phyloP scores from a whole-genome alignment of 1,140 invertebrate species.

The Brachionus manjavacas region DNA sequence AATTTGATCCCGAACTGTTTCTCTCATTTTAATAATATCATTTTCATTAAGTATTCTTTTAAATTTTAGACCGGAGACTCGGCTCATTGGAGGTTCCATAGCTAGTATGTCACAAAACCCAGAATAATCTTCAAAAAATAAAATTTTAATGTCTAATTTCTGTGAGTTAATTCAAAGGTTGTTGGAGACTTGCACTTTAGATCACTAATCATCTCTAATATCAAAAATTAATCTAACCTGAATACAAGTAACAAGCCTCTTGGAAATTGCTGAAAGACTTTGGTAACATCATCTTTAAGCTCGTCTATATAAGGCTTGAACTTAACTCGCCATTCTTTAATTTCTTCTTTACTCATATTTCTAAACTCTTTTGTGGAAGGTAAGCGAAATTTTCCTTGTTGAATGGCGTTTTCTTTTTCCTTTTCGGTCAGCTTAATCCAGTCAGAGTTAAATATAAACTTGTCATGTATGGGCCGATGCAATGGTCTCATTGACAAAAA shows the following conservation, averaged over 20 bases:
- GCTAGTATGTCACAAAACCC: slow-evolving; percentile 68
- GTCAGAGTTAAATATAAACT: slow-evolving; percentile 46
- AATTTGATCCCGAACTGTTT: slow-evolving; percentile 64
- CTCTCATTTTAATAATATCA: slow-evolving; percentile 64
- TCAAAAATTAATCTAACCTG: slow-evolving; percentile 13
- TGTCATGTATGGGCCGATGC: slow-evolving; percentile 48
- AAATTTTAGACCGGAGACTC: slow-evolving; percentile 58
- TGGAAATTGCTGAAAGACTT: slow-evolving; percentile 8
- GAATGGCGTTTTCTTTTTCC: slow-evolving; percentile 52
- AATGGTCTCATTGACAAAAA: slow-evolving; percentile 49
- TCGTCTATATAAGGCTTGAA: slow-evolving; percentile 31
- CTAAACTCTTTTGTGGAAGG: slow-evolving; percentile 28
- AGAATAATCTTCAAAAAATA: slow-evolving; percentile 60
- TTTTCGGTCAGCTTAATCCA: slow-evolving; percentile 48
- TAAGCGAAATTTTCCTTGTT: slow-evolving; percentile 47
- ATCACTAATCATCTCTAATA: slow-evolving; percentile 12
- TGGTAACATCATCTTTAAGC: neutral
- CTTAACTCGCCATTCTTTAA: slow-evolving; percentile 27
- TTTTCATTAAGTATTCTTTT: slow-evolving; percentile 58
- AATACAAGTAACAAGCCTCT: slow-evolving; percentile 14
- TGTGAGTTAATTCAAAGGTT: neutral
- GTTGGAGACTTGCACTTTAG: neutral
- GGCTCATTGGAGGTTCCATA: slow-evolving; percentile 63
- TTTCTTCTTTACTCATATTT: slow-evolving; percentile 35
- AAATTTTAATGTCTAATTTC: neutral